These are phyloP conservation scores for Drosophila nebulosa DNA, from an alignment of 1,140 invertebrate genomes.

Conservation along the genomic window DNA sequence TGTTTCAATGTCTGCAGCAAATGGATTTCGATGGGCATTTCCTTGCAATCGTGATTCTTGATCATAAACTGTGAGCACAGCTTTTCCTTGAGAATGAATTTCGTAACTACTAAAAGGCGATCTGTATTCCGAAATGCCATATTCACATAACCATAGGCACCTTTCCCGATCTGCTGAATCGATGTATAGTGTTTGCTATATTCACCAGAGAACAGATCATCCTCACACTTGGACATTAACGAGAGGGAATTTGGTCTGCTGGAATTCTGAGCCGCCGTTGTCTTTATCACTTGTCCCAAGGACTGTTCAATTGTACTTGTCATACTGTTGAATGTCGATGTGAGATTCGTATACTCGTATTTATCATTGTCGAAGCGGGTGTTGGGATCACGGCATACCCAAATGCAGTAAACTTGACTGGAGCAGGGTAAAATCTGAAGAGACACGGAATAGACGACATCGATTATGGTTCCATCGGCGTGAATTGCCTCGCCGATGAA, in stretches of 20 bases:
- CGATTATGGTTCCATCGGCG: constrained; percentile 49
- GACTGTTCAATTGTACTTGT: constrained; percentile 81
- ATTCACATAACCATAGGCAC: constrained; percentile 89
- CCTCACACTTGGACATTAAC: constrained; percentile 82
- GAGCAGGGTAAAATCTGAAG: constrained; percentile 64
- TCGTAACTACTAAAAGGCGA: constrained; percentile 86
- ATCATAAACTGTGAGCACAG: constrained; percentile 88
- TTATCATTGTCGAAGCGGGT: constrained; percentile 68
- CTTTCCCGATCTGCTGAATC: constrained; percentile 87
- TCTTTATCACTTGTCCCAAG: constrained; percentile 75
- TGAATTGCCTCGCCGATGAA: constrained; percentile 59
- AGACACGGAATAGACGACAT: constrained; percentile 58
- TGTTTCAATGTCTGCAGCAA: constrained; percentile 86
- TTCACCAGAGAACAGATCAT: constrained; percentile 83
- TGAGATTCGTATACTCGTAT: constrained; percentile 73
- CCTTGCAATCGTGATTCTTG: constrained; percentile 82
- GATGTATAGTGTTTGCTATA: constrained; percentile 87
- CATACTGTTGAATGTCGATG: constrained; percentile 82
- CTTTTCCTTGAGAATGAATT: constrained; percentile 88
- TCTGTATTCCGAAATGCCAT: constrained; percentile 85
- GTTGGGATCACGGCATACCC: constrained; percentile 83
- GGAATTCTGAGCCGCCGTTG: constrained; percentile 69
- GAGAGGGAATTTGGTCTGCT: constrained; percentile 83
- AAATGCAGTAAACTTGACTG: constrained; percentile 82
- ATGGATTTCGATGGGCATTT: constrained; percentile 86